These are phyloP conservation scores for Spilogale gracilis DNA, from an alignment of 2,113 vertebrate species.

Conservation along the genomic window DNA sequence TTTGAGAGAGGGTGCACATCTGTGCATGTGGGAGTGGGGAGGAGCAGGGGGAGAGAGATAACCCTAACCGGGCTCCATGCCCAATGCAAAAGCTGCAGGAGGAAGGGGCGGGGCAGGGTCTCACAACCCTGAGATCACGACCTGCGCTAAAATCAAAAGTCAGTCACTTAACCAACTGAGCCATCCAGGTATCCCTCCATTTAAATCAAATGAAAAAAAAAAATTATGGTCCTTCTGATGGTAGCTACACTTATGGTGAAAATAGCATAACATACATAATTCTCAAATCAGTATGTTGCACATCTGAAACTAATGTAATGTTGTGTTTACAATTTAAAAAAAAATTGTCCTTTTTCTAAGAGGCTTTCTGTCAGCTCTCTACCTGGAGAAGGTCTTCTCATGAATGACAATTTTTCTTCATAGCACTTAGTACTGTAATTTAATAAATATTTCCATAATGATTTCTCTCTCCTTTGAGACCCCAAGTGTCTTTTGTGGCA, in stretches of 20 bases:
- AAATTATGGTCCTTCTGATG: background rate
- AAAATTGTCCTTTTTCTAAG: background rate
- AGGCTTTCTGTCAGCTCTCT: background rate
- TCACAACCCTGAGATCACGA: background rate
- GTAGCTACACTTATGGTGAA: background rate
- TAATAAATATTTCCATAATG: slow-evolving; percentile 6
- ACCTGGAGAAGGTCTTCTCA: background rate
- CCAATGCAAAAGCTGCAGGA: background rate
- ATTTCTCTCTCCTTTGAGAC: background rate
- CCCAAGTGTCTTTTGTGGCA: background rate
- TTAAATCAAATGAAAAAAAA: background rate
- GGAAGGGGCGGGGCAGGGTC: background rate
- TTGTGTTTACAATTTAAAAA: background rate
- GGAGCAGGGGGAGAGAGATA: background rate
- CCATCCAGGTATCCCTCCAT: background rate
- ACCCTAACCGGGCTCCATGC: background rate
- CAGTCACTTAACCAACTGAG: background rate
- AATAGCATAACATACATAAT: background rate
- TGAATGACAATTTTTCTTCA: background rate
- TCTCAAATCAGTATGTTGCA: background rate
- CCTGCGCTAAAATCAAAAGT: background rate
- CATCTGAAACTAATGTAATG: background rate
- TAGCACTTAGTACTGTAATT: background rate
- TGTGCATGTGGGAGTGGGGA: background rate
- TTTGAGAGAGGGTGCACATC: background rate